phyloP scores from a whole-genome alignment of 2,113 vertebrate species.

The Raja brachyura region DNA sequence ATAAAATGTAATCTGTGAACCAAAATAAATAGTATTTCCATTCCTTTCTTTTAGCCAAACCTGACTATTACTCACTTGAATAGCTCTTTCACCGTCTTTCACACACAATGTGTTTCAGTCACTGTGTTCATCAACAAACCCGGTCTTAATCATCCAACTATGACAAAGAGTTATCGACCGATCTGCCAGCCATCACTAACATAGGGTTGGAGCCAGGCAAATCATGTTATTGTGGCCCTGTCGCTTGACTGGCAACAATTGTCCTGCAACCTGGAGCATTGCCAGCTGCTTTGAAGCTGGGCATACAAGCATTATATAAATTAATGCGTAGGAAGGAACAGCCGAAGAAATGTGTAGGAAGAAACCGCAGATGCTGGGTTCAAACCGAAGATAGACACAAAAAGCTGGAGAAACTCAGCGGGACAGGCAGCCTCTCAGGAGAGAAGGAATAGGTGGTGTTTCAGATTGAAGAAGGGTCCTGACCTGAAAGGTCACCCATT shows the following conservation, averaged over 20 bases:
- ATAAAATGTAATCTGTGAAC: background rate
- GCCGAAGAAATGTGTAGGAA: too few relatives aligned
- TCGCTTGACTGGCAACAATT: slow-evolving; percentile 1
- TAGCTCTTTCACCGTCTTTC: background rate
- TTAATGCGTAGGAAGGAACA: background rate
- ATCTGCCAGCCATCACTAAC: background rate
- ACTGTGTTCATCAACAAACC: background rate
- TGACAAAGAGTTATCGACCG: slow-evolving; percentile 28
- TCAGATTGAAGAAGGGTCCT: too few relatives aligned
- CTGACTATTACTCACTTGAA: background rate
- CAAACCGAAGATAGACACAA: too few relatives aligned
- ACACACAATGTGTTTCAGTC: background rate
- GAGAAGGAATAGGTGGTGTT: too few relatives aligned
- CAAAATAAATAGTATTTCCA: background rate
- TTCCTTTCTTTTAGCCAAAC: background rate
- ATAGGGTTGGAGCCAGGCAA: background rate
- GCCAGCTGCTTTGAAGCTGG: background rate
- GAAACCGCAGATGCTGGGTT: too few relatives aligned
- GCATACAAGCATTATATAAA: background rate
- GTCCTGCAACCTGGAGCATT: background rate
- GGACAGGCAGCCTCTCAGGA: too few relatives aligned
- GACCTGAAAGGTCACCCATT: too few relatives aligned
- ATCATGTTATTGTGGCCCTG: slow-evolving; percentile 20
- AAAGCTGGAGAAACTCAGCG: too few relatives aligned
- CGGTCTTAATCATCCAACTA: background rate